phyloP scores from a whole-genome alignment of 1,140 invertebrate genomes.

The Thaumatotibia leucotreta region DNA sequence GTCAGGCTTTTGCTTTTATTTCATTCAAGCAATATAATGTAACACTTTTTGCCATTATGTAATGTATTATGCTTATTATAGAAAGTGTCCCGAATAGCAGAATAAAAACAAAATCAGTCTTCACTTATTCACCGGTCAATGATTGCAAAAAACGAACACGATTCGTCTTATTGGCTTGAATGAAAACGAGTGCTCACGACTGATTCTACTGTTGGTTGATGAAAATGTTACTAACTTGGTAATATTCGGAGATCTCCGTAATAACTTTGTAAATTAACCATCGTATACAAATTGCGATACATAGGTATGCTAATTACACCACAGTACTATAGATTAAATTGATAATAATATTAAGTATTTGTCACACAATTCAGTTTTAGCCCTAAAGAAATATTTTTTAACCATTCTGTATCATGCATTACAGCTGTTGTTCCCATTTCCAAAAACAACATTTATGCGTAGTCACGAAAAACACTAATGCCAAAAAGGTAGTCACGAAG shows the following conservation, averaged over 20 bases:
- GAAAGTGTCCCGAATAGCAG: slow-evolving; percentile 17
- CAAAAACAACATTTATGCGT: not conserved
- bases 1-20: not conserved
- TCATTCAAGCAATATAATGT: not conserved
- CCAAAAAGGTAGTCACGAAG: slow-evolving; percentile 1
- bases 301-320: too few species aligned
- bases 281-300: too few species aligned
- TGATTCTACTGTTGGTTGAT: not conserved
- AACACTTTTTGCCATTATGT: slow-evolving; percentile 17
- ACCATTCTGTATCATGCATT: not conserved
- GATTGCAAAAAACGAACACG: slow-evolving; percentile 5
- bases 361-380: not conserved
- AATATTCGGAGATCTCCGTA: too few species aligned
- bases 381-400: not conserved
- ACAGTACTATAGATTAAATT: too few species aligned
- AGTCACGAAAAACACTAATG: not conserved
- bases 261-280: too few species aligned
- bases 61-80: slow-evolving; percentile 22
- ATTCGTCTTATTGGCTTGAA: not conserved
- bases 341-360: not conserved
- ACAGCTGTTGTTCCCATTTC: not conserved
- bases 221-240: not conserved
- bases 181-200: not conserved
- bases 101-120: not conserved
- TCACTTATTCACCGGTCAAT: slow-evolving; percentile 1